phyloP scores from a whole-genome alignment of 1,140 invertebrate genomes.

The Philopotamus ludificatus region DNA sequence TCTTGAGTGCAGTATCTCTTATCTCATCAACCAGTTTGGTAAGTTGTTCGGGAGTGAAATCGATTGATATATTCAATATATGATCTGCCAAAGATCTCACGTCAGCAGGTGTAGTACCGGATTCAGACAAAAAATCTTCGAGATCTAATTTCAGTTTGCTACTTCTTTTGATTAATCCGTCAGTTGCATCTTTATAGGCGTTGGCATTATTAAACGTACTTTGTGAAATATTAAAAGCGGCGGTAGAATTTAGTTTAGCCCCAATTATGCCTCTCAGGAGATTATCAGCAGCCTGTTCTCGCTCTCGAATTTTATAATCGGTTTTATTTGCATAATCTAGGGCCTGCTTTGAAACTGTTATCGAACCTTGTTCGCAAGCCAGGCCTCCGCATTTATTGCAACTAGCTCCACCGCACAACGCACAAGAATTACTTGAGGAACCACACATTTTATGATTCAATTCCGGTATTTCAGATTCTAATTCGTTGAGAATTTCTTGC shows the following conservation, averaged over 20 bases:
- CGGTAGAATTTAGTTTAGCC: constrained; percentile 58
- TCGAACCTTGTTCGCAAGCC: constrained; percentile 85
- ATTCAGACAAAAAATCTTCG: constrained; percentile 71
- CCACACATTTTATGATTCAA: constrained; percentile 91
- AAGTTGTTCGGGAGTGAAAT: constrained; percentile 81
- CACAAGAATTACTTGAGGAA: constrained; percentile 80
- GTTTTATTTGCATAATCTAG: constrained; percentile 82
- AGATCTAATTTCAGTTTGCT: constrained; percentile 66
- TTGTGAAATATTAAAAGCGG: constrained; percentile 55
- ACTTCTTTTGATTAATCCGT: constrained; percentile 56
- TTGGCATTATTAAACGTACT: constrained; percentile 53
- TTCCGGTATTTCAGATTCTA: constrained; percentile 75
- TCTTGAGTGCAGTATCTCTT: constrained; percentile 77
- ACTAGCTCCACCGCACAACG: constrained; percentile 92
- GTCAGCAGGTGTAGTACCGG: constrained; percentile 76
- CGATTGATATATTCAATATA: constrained; percentile 63
- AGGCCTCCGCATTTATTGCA: constrained; percentile 89
- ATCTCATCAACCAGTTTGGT: constrained; percentile 79
- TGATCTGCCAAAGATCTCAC: constrained; percentile 76
- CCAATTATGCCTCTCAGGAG: constrained; percentile 57
- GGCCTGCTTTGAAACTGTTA: constrained; percentile 82
- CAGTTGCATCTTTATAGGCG: constrained; percentile 54
- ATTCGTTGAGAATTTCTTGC: constrained; percentile 62
- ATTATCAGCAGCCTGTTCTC: constrained; percentile 74
- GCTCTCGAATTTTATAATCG: constrained; percentile 73